Percentiles rank a stretch among this genome's conserved stretches.
phyloP scores from a whole-genome alignment of 2,113 vertebrate species.

The Otocyon megalotis region DNA sequence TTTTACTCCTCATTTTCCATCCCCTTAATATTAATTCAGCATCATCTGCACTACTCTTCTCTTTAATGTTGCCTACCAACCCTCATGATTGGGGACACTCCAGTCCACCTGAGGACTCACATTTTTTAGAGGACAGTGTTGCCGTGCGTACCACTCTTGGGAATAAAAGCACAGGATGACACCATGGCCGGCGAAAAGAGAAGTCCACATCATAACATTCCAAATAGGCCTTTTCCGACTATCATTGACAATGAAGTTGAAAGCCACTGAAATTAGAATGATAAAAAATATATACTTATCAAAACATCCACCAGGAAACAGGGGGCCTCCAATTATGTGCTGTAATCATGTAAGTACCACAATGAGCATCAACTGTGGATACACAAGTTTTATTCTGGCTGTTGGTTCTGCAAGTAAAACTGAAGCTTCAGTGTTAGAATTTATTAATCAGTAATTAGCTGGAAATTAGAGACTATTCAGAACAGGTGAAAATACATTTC shows the following conservation, averaged over 20 bases:
- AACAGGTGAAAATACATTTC: not conserved
- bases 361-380: not conserved
- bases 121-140: conserved; percentile 92
- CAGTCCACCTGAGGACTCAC: conserved; percentile 84
- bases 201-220: conserved; percentile 98
- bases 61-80: not conserved
- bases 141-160: conserved; percentile 97
- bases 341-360: not conserved
- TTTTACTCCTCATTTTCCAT: not conserved
- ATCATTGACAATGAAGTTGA: conserved; percentile 97
- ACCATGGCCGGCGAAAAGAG: conserved; percentile 95
- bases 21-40: not conserved
- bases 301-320: not conserved
- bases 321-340: not conserved
- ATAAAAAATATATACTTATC: not conserved
- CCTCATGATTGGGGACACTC: not conserved
- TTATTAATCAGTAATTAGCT: not conserved
- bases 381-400: not conserved
- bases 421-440: not conserved
- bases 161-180: conserved; percentile 96
- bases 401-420: not conserved
- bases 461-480: not conserved
- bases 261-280: conserved; percentile 89
- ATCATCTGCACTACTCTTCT: not conserved
- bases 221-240: conserved; percentile 95